phyloP scores from a whole-genome alignment of 64 coral and sea anemone genomes.

The Platygyra sinensis region DNA sequence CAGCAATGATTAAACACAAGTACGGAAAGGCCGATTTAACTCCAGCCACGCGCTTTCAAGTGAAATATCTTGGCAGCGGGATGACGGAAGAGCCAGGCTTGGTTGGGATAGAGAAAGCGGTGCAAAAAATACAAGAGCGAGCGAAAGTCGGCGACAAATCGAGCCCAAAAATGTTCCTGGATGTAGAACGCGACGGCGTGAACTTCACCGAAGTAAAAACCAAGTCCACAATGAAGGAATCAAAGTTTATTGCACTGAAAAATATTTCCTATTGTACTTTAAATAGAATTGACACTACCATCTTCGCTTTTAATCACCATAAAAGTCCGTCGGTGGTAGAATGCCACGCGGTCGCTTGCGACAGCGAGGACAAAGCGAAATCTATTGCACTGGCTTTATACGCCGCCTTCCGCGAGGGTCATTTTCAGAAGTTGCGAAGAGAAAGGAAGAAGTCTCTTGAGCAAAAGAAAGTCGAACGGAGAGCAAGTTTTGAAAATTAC shows the following conservation, averaged over 20 bases:
- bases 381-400: conserved; percentile 72
- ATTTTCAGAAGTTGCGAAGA: conserved; percentile 81
- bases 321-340: conserved; percentile 68
- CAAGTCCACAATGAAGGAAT: conserved; percentile 31
- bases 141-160: conserved; percentile 49
- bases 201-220: conserved; percentile 40
- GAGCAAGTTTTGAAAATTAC: conserved; percentile 33
- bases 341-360: conserved; percentile 81
- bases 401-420: conserved; percentile 77
- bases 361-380: conserved; percentile 79
- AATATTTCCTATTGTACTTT: conserved; percentile 80
- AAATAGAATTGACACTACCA: conserved; percentile 62
- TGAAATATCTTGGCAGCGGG: conserved; percentile 74
- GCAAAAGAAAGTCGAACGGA: conserved; percentile 6
- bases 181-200: conserved; percentile 65
- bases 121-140: conserved; percentile 56
- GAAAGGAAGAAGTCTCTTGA: conserved; percentile 61
- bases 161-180: conserved; percentile 75
- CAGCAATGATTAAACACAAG: conserved; percentile 52
- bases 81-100: conserved; percentile 68
- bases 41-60: conserved; percentile 63
- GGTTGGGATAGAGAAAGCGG: conserved; percentile 75
- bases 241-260: conserved; percentile 59
- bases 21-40: conserved; percentile 48
- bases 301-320: conserved; percentile 95